phyloP scores from a whole-genome alignment of 2,113 vertebrate genomes.

The Muntiacus muntjak region DNA sequence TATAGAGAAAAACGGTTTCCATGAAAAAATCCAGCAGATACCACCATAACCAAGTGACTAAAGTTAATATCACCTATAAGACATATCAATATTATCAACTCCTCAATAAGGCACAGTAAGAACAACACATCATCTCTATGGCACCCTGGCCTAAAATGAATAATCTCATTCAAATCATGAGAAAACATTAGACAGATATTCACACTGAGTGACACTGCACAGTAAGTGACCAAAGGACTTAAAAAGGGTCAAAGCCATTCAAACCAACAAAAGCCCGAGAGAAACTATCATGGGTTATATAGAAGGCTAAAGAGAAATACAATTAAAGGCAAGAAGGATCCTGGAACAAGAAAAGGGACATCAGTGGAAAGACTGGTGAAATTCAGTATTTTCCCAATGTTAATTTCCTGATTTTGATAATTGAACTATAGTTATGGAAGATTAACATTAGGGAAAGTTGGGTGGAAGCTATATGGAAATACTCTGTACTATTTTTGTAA shows the following conservation, averaged over 20 bases:
- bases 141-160: neutral
- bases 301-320: neutral
- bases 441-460: neutral
- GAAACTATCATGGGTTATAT: neutral
- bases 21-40: neutral
- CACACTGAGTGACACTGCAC: neutral
- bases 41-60: neutral
- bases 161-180: neutral
- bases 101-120: neutral
- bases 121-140: neutral
- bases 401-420: neutral
- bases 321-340: neutral
- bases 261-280: neutral
- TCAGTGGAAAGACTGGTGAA: neutral
- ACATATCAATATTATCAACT: neutral
- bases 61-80: neutral
- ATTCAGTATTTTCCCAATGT: neutral
- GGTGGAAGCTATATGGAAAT: neutral
- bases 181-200: neutral
- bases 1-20: neutral
- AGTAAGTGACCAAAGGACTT: neutral
- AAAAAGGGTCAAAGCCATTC: neutral
- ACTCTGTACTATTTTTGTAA: neutral
- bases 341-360: neutral
- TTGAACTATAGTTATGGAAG: neutral